These are phyloP conservation scores for Crotalus tigris DNA, from an alignment of 2,113 vertebrate species.

Conservation along the genomic window DNA sequence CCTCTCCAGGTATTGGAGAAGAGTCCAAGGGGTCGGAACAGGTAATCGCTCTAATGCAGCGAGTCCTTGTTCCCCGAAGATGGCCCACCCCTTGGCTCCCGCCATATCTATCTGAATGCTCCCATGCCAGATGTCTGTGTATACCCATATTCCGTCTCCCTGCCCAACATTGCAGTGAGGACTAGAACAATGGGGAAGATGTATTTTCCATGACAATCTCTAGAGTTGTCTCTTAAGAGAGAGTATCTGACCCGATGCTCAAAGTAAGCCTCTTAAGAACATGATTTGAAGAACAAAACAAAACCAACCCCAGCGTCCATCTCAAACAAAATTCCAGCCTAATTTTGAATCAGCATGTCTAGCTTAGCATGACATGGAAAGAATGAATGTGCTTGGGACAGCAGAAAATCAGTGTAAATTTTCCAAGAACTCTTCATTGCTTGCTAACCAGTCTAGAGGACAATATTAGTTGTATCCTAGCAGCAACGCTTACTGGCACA, in stretches of 20 bases:
- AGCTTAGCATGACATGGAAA: background rate
- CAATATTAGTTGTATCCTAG: background rate
- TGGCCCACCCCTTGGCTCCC: no score
- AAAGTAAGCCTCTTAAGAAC: background rate
- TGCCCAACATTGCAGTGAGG: background rate
- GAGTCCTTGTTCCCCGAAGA: no score
- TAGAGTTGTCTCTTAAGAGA: background rate
- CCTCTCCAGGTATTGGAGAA: no score
- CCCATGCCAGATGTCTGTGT: background rate
- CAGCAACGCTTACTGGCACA: background rate
- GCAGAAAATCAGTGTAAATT: background rate
- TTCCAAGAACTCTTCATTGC: background rate
- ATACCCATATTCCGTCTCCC: background rate
- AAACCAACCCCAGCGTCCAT: background rate
- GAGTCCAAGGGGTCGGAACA: no score
- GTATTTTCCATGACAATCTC: background rate
- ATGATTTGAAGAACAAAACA: background rate
- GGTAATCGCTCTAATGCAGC: no score
- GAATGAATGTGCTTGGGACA: background rate
- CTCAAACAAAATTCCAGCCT: background rate
- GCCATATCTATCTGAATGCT: background rate
- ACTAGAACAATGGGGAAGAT: background rate
- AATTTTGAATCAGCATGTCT: background rate
- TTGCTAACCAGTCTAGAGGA: background rate
- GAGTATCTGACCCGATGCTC: background rate